Conservation (phyloP, 1,140 invertebrate species). For the Hypsibius dujardini region DNA sequence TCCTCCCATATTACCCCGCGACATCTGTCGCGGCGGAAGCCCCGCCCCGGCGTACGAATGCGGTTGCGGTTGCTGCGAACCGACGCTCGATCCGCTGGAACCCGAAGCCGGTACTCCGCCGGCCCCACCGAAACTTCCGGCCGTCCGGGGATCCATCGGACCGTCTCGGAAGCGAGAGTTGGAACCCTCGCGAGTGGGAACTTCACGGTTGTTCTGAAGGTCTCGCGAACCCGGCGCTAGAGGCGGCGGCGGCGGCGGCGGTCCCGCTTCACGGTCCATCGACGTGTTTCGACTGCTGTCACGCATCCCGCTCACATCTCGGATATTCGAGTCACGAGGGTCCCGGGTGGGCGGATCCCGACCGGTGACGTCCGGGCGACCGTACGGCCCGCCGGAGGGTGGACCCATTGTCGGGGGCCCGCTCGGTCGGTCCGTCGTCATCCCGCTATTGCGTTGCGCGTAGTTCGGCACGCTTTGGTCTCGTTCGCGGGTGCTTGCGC, state of each 20-base stretch:
- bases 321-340: constrained; percentile 13
- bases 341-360: background rate
- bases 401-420: background rate
- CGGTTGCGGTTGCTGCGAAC: background rate
- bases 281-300: background rate
- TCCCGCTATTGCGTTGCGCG: too few relatives aligned
- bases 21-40: background rate
- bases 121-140: background rate
- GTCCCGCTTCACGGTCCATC: too few relatives aligned
- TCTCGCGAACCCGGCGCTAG: background rate
- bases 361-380: background rate
- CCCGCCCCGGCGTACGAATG: background rate
- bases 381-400: background rate
- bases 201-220: background rate
- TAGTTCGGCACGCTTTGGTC: background rate
- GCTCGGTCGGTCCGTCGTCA: background rate
- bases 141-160: background rate
- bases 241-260: background rate
- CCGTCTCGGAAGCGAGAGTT: background rate
- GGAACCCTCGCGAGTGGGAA: background rate
- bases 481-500: background rate
- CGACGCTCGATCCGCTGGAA: background rate
- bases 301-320: background rate
- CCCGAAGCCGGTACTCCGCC: background rate
- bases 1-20: background rate